Base-by-base conservation (phyloP, 1,140 invertebrate species). In the Drosophila bipectinata region DNA sequence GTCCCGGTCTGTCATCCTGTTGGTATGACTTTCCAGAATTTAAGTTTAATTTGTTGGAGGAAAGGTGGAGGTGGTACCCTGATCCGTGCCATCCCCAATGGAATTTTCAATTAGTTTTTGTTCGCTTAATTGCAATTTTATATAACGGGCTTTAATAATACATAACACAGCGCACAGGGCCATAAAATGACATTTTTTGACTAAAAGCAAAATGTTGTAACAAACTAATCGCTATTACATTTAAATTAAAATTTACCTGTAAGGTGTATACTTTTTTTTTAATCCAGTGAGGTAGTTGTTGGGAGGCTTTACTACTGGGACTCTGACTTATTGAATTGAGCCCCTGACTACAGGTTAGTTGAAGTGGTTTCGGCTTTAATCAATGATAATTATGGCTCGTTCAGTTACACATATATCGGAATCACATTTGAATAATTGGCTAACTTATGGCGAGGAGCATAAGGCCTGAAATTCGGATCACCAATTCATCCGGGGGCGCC, bases 41-140 rank as follows among this genome's bases (percentile, higher is more conserved):
- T 32, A 66, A 68, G 51, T 69, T 49, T 10, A 32, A 49, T 34
- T 26, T 41, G 24, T 37, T 10, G 4, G 28, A 15, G 14, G 6
- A 9, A 26, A 68, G 18, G 8, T 32, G 32, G 32, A 4, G 34
- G 12, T 12, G 34, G 10, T 4, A 3, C 34, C 30, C 4, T 21
- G 21, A 15, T 5, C 34, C 32, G 21, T 14, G 7, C 26, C 10
- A 57, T 3, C 9, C 10, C 14, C 12, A 7, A 9, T 39, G 59
- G 59, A 74, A 73, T 74, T 74, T 73, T 18, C 53, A 74, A 73
- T 74, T 64, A 63, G 69, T 73, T 73, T 49, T 51, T 64, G 59
- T 57, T 12, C 63, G 28, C 67, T 26, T 69, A 49, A 71, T 71
- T 71, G 67, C 67, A 71, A n/a, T 49, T 69, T 71, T 71, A 56